Conservation (phyloP, 2,113 vertebrate species). For the Narcine bancroftii region DNA sequence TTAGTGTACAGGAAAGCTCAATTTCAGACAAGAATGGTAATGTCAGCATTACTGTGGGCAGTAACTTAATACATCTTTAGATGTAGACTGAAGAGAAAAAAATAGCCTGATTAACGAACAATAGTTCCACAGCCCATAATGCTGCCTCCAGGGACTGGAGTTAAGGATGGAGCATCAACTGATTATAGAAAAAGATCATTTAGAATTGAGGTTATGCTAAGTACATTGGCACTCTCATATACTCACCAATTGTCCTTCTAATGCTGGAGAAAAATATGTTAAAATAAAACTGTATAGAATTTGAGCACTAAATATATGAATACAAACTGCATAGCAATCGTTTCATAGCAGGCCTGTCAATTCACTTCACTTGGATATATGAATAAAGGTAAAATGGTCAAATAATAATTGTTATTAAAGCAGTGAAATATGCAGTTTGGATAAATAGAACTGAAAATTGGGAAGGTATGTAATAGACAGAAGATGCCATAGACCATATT, state of each 20-base stretch:
- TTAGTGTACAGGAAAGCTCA: background rate
- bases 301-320: background rate
- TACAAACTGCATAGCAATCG: background rate
- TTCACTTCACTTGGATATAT: background rate
- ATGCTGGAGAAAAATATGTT: background rate
- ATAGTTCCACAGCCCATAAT: background rate
- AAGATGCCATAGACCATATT: no score
- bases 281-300: no score
- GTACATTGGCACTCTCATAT: background rate
- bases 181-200: background rate
- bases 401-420: background rate
- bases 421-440: background rate
- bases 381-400: background rate
- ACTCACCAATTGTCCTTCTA: background rate
- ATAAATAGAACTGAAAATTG: no score
- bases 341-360: background rate
- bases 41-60: background rate
- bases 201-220: background rate
- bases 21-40: background rate
- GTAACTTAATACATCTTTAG: background rate
- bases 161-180: background rate
- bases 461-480: no score
- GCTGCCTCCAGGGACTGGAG: background rate
- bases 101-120: background rate
- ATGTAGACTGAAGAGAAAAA: background rate